Evolutionary conservation across 2,797 vertebrate genomes (phyloP).

Genomic region (Pseudomugil gertrudae): DNA sequence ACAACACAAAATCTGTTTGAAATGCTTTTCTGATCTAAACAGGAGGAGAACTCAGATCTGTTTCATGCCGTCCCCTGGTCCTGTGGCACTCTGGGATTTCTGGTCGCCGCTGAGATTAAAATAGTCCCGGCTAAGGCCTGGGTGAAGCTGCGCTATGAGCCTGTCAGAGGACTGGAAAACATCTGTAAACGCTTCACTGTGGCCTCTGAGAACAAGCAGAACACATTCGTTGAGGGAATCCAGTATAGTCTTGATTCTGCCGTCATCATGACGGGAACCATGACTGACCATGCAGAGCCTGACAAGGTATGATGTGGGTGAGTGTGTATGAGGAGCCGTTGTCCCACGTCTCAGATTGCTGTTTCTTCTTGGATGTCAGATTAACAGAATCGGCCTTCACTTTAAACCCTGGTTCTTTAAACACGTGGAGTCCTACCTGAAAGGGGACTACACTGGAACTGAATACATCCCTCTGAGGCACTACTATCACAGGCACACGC

Average conservation of each 20-base stretch:
- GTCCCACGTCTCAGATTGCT: not conserved
- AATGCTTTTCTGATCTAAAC: slow-evolving; percentile 1
- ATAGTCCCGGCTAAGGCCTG: slow-evolving; percentile 93
- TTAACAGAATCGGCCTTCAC: slow-evolving; percentile 92
- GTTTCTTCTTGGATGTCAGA: slow-evolving; percentile 68
- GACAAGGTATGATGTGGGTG: slow-evolving; percentile 84
- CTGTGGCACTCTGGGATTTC: slow-evolving; percentile 96
- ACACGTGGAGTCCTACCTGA: slow-evolving; percentile 91
- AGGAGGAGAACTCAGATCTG: slow-evolving; percentile 92
- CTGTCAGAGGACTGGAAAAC: slow-evolving; percentile 87
- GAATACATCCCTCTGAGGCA: slow-evolving; percentile 96
- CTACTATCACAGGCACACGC: slow-evolving; percentile 97
- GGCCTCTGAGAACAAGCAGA: slow-evolving; percentile 88
- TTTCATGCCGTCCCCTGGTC: slow-evolving; percentile 99
- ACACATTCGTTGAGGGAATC: slow-evolving; percentile 94
- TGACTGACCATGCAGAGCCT: slow-evolving; percentile 89
- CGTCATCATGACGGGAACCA: slow-evolving; percentile 94
- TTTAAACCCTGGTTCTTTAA: slow-evolving; percentile 99
- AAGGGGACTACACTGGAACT: slow-evolving; percentile 73
- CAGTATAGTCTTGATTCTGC: slow-evolving; percentile 90
- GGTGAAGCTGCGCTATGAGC: slow-evolving; percentile 88
- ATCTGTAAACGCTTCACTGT: slow-evolving; percentile 89
- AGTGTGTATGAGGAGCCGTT: not conserved
- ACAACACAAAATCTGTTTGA: not conserved
- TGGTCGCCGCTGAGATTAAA: slow-evolving; percentile 95